A percentile compares a stretch with the other conserved stretches of the same genome.
phyloP scores from a whole-genome alignment of 2,113 vertebrate species.

The Nymphicus hollandicus region DNA sequence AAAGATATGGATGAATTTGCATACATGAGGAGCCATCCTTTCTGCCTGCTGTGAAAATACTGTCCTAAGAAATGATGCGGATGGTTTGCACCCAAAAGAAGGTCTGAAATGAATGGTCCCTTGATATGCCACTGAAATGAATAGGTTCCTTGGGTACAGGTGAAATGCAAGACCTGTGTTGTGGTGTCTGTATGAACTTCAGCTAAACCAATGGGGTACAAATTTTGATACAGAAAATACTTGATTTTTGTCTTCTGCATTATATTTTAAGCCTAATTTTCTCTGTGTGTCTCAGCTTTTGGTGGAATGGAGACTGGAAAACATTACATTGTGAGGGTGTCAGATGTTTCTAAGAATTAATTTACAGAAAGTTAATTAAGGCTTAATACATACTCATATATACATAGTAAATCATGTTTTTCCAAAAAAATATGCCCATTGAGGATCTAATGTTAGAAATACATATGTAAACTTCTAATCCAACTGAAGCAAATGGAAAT shows the following conservation, averaged over 20 bases:
- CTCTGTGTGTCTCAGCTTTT: background rate
- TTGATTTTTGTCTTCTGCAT: background rate
- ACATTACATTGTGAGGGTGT: background rate
- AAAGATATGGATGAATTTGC: background rate
- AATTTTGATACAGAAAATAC: background rate
- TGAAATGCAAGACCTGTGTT: background rate
- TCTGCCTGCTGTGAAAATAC: background rate
- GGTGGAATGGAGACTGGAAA: background rate
- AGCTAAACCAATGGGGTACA: fast-evolving
- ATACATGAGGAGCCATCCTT: background rate
- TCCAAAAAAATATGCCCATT: background rate
- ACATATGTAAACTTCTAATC: background rate
- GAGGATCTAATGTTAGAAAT: background rate
- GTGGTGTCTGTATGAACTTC: fast-evolving
- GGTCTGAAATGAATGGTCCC: background rate
- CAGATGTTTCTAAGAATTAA: background rate
- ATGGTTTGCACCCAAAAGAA: background rate
- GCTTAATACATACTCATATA: background rate
- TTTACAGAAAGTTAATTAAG: background rate
- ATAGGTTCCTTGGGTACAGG: background rate
- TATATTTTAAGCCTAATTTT: background rate
- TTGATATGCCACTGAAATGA: background rate
- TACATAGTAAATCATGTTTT: background rate
- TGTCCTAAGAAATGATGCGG: background rate
- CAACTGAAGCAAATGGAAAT: background rate